Evolutionary conservation across 2,797 vertebrate species (phyloP).

Genomic region (Squalus acanthias): DNA sequence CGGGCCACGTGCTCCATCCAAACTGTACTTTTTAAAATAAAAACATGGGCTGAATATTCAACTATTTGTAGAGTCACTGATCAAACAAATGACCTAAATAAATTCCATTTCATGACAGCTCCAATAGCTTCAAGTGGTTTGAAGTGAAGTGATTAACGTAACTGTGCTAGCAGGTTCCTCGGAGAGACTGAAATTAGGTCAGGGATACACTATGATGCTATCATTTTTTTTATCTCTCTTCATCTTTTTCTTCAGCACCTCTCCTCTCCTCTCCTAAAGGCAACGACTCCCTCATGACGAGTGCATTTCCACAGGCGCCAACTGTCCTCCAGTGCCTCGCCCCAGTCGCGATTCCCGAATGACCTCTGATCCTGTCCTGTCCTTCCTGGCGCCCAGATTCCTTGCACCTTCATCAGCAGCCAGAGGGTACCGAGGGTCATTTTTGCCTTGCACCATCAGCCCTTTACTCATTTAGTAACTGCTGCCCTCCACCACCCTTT

Average conservation of each 20-base stretch:
- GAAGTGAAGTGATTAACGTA: neutral
- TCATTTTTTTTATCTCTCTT: neutral
- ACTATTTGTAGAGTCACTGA: neutral
- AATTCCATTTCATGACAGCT: neutral
- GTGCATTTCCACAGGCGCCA: neutral
- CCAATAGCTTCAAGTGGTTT: neutral
- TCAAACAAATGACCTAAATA: conserved; percentile 18
- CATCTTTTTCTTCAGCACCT: neutral
- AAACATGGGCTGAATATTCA: neutral
- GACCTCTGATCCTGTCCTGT: neutral
- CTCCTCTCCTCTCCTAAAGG: neutral
- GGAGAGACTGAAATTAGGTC: neutral
- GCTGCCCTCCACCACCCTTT: neutral
- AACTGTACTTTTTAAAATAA: neutral
- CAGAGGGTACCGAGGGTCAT: neutral
- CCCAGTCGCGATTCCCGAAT: neutral
- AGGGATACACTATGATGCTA: neutral
- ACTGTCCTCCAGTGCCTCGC: neutral
- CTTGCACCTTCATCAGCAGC: neutral
- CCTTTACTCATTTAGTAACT: too few relatives aligned
- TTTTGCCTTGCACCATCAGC: neutral
- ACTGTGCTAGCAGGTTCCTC: neutral
- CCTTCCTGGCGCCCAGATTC: too few relatives aligned
- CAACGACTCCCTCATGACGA: neutral
- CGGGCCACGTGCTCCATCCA: neutral